Evolutionary conservation across 2,797 vertebrate species (phyloP).

Genomic region (Lutra lutra): DNA sequence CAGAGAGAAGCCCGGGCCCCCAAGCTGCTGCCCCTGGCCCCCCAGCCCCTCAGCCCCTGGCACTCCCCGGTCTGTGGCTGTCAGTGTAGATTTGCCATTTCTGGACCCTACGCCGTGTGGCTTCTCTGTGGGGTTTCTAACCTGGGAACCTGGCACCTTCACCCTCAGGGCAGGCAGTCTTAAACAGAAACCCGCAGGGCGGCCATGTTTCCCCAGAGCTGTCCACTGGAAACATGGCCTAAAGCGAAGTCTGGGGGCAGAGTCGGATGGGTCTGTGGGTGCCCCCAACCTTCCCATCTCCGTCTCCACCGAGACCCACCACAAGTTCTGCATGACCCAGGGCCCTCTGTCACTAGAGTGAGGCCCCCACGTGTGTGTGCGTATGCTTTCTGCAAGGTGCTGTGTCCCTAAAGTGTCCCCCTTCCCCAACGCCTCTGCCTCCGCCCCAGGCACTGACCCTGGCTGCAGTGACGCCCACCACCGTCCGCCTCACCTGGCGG

Average conservation of each 20-base stretch:
- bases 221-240: not conserved
- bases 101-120: not conserved
- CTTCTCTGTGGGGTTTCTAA: not conserved
- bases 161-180: not conserved
- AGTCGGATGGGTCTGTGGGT: rapidly evolving
- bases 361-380: not conserved
- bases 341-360: rapidly evolving
- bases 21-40: no score
- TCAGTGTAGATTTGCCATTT: not conserved
- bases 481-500: conserved; percentile 91
- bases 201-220: not conserved
- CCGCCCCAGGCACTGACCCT: conserved; percentile 89
- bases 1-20: not conserved
- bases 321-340: not conserved
- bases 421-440: conserved; percentile 88
- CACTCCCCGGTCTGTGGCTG: rapidly evolving
- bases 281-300: no score
- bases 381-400: not conserved
- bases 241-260: not conserved
- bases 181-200: not conserved
- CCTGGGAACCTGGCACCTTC: no score
- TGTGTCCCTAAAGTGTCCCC: not conserved
- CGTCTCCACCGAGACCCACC: not conserved
- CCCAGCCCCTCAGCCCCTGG: not conserved
- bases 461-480: conserved; percentile 90